Percentiles rank a stretch among this genome's conserved stretches.
Conservation (phyloP, 2,113 vertebrate genomes). For the Sardina pilchardus region DNA sequence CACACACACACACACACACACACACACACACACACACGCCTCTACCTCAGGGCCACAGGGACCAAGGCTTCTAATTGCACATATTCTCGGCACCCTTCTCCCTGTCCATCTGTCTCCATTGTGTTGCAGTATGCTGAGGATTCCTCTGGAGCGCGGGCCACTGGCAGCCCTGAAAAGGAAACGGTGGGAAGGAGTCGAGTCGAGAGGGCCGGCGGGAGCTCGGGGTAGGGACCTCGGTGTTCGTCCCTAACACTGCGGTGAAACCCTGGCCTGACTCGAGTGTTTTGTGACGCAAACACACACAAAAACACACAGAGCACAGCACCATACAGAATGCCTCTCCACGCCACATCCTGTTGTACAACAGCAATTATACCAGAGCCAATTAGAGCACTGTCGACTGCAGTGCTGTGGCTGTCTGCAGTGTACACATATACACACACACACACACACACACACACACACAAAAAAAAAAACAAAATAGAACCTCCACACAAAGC, state of each 20-base stretch:
- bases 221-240: neutral
- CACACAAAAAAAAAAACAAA: neutral
- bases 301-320: neutral
- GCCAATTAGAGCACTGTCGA: neutral
- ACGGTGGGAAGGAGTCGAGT: neutral
- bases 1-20: neutral
- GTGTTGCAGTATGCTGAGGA: conserved; percentile 21
- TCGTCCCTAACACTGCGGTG: neutral
- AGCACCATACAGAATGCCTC: neutral
- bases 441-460: no score
- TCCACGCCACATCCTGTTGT: neutral
- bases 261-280: neutral
- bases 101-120: conserved; percentile 2
- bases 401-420: neutral
- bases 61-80: conserved; percentile 34
- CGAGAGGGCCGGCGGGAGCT: neutral
- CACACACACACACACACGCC: conserved; percentile 40
- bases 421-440: no score
- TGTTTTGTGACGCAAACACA: neutral
- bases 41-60: conserved; percentile 63
- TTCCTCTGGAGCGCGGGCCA: conserved; percentile 33
- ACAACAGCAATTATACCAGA: neutral
- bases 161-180: conserved; percentile 38
- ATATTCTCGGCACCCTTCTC: neutral
- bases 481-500: no score